A percentile compares a stretch with the other conserved stretches of the same genome.
phyloP scores from a whole-genome alignment of 2,797 vertebrate genomes.

The Sylvilagus floridanus region DNA sequence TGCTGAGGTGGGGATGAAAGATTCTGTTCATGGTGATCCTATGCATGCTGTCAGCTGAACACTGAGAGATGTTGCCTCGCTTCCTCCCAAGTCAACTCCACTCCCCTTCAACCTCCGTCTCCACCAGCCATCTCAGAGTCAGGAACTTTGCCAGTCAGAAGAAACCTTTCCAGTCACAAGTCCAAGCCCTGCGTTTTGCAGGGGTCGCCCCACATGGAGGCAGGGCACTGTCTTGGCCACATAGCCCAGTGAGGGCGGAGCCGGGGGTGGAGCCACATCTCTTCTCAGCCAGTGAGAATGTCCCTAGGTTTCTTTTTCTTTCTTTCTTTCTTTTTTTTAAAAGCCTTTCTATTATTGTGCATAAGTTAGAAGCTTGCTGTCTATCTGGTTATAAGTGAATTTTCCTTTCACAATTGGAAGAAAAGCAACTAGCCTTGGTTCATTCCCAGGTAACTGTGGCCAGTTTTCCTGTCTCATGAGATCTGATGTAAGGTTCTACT shows the following conservation, averaged over 20 bases:
- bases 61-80: background rate
- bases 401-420: background rate
- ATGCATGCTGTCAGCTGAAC: background rate
- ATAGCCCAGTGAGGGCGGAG: background rate
- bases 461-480: conserved; percentile 27
- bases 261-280: background rate
- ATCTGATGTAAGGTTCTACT: background rate
- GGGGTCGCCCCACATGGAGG: background rate
- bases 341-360: conserved; percentile 34
- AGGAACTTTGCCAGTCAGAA: conserved; percentile 1
- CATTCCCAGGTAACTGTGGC: background rate
- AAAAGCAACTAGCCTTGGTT: conserved; percentile 47
- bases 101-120: too few species aligned
- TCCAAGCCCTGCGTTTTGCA: background rate
- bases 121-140: background rate
- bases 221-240: background rate
- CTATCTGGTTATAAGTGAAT: conserved; percentile 8
- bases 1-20: background rate
- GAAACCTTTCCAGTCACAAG: background rate
- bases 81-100: background rate
- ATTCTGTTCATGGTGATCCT: background rate
- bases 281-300: background rate
- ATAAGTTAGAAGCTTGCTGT: conserved; percentile 30
- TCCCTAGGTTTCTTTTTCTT: background rate
- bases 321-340: background rate